Base-by-base conservation (phyloP, 2,113 vertebrate genomes). In the Tricholaema leucomelas region DNA sequence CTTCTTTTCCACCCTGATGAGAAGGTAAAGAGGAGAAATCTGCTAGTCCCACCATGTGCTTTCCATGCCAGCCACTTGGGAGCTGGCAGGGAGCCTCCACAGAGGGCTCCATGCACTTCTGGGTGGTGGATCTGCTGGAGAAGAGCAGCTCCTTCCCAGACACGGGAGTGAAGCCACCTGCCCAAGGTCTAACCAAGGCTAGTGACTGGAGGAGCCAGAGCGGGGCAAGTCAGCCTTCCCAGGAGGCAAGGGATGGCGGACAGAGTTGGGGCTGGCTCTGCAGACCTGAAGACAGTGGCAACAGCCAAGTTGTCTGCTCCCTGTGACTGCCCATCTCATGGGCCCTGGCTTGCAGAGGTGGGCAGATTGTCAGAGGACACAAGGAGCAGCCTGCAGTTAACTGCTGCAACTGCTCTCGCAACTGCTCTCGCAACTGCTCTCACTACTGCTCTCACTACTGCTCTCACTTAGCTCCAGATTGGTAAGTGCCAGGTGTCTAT, bases 1-100 rank as follows among this genome's bases (percentile, higher is more conserved):
- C 96, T 99, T 99, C 97, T 99, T 99, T 97, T 99, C 98, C 95
- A 98, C 98, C 93, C 98, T 98, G 93, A 91, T 84, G 12, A 21
- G 52, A 91, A 91, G 50, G 95, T 77, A 95, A 88, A 87, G 61
- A 44, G 46, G 25, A 93, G 48, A 95, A 95, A 96, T 30, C 16
- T 5, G 7, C 80, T 90, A 93, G 50, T 76, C 46, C 73, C 23
- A 10, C 28, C 25, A 16, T 0, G 21, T 7, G 6, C 20, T 16
- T 48, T 79, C 78, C 1, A 0, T 1, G 7, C 16, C 20, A 12
- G 30, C 81, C 6, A 4, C 2, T 0, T 40, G 31, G 21, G 48
- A 50, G 48, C 48, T 13, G 12, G 48, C 48, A 50, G 24, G 48
- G 48, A 50, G 48, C 23, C 46, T 60, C 30, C 82, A 25, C 50